Base-by-base conservation (phyloP, 2,888 invertebrate species). In the Catonia carolina region DNA sequence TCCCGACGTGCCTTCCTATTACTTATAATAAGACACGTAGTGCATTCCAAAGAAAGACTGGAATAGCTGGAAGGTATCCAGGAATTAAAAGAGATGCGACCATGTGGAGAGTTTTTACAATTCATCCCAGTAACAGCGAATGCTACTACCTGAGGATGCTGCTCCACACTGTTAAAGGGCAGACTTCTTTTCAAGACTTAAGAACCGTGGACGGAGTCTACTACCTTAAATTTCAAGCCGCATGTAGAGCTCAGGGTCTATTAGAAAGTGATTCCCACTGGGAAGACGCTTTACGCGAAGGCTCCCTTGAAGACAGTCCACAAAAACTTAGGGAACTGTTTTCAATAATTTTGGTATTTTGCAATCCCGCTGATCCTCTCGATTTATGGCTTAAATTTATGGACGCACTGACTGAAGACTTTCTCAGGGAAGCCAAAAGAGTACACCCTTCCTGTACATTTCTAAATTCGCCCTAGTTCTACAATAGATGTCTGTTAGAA, bases 191-290 rank as follows among this genome's bases (percentile, higher is more conserved):
- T 65, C 51, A 42, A 49, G 60, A 62, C 55, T 60, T 71, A 31
- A 67, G 64, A 64, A 71, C 62, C 14, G 64, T 70, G 10, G 60
- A 70, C 52, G 67, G 67, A 18, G 56, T 57, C 27, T 37, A 63
- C 18, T 58, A 61, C 58, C 48, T 45, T 45, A 69, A 69, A 14
- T 72, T 65, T 57, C 58, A 66, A 35, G 36, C 62, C 41, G 69
- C 69, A 36, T 70, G 70, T 61, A 56, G 65, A 53, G 59, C 56
- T 10, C 47, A 63, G 27, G 66, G 68, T 10, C 60, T 65, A 53
- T 62, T 65, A 8, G 65, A 65, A 56, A 60, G 61, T 53, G 63
- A 65, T 42, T 3, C 59, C 23, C 67, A 69, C 45, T 71, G 69
- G 69, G 58, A 67, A 53, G 51, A 35, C 22, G 63, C 65, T 47